Evolutionary conservation across 2,888 invertebrate genomes (phyloP).

Genomic region (Ormyrus thymus): DNA sequence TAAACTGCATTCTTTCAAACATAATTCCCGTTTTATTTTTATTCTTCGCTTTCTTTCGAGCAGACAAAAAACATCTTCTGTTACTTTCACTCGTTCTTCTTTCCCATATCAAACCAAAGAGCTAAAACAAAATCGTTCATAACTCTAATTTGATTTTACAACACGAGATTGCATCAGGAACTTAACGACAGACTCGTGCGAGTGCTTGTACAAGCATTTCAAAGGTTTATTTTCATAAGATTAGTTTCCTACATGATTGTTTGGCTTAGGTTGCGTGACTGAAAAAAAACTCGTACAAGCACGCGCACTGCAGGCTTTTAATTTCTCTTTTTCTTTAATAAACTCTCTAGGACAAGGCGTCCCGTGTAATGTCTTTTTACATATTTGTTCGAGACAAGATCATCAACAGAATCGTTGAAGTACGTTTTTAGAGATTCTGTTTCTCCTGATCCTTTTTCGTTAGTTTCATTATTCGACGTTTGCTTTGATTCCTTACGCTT

Average conservation of each 20-base stretch:
- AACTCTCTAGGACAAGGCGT: conserved; percentile 56
- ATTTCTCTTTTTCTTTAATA: conserved; percentile 46
- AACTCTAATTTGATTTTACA: conserved; percentile 71
- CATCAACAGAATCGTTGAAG: conserved; percentile 44
- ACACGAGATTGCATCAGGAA: conserved; percentile 71
- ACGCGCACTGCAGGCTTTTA: conserved; percentile 42
- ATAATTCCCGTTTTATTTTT: conserved; percentile 52
- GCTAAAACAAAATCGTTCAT: conserved; percentile 58
- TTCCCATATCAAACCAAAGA: conserved; percentile 39
- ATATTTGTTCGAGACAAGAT: conserved; percentile 48
- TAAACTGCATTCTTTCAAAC: conserved; percentile 38
- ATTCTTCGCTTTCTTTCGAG: conserved; percentile 21
- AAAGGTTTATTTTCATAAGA: conserved; percentile 10
- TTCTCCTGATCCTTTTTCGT: conserved; percentile 45
- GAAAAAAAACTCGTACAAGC: conserved; percentile 44
- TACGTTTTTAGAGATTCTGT: conserved; percentile 48
- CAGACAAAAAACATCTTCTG: conserved; percentile 18
- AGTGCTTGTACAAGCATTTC: conserved; percentile 43
- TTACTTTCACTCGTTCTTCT: conserved; percentile 32
- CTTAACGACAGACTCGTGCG: conserved; percentile 66
- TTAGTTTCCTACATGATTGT: not conserved
- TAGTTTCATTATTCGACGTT: conserved; percentile 46
- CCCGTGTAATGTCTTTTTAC: conserved; percentile 57
- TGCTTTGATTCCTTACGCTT: conserved; percentile 47
- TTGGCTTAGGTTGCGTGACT: conserved; percentile 20